Evolutionary conservation across 1,140 invertebrate genomes (phyloP).

Genomic region (Drosophila azteca): DNA sequence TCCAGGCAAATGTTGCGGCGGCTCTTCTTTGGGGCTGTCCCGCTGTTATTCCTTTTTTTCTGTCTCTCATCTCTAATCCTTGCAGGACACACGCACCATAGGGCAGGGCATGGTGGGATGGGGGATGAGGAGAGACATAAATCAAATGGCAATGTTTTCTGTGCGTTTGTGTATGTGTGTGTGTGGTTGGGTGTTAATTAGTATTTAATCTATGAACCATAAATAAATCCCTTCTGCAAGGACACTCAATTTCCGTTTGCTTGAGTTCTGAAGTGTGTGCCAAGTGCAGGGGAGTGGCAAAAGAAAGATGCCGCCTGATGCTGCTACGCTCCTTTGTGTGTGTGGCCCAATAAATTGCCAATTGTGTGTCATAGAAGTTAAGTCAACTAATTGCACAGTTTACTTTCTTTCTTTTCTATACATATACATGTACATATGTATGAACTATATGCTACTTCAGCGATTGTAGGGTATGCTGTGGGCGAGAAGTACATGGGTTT

Average conservation of each 20-base stretch:
- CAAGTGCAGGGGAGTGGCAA: neutral
- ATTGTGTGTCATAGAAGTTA: conserved; percentile 73
- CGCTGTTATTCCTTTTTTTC: conserved; percentile 47
- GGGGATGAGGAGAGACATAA: conserved; percentile 71
- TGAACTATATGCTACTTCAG: neutral
- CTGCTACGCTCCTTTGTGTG: conserved; percentile 37
- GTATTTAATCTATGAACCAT: conserved; percentile 82
- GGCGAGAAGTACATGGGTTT: neutral
- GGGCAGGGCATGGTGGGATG: neutral
- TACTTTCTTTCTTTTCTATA: conserved; percentile 34
- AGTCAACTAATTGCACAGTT: conserved; percentile 77
- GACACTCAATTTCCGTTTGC: conserved; percentile 73
- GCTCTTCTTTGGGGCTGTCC: conserved; percentile 5
- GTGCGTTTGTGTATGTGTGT: conserved; percentile 21
- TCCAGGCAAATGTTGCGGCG: conserved; percentile 64
- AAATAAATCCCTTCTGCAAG: conserved; percentile 76
- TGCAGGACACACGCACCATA: conserved; percentile 53
- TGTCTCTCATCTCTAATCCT: conserved; percentile 63
- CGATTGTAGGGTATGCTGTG: neutral
- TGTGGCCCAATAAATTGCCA: conserved; percentile 67
- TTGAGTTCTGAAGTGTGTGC: conserved; percentile 43
- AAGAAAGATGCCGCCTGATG: neutral
- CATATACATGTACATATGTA: too few species aligned
- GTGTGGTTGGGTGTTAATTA: conserved; percentile 75
- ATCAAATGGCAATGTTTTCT: conserved; percentile 64